Percentiles rank a stretch among this genome's conserved stretches.
Evolutionary conservation across 2,797 vertebrate species (phyloP).

Genomic region (Ambastaia sidthimunki): DNA sequence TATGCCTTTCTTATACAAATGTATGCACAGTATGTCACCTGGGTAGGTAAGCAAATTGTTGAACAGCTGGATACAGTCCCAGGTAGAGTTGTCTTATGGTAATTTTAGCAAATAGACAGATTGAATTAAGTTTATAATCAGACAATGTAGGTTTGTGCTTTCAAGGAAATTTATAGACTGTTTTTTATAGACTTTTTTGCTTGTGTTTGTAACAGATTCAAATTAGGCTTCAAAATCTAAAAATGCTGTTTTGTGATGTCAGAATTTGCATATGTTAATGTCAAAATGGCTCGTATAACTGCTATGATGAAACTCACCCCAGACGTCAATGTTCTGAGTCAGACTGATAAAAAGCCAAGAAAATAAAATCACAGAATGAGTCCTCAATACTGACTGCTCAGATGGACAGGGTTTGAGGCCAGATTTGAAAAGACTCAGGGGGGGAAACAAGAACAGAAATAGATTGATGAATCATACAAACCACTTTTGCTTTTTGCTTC

Average conservation of each 20-base stretch:
- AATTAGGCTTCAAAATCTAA: background rate
- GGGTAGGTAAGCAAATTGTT: background rate
- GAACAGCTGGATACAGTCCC: background rate
- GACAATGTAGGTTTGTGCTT: too few species aligned
- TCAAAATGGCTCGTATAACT: background rate
- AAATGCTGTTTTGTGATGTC: background rate
- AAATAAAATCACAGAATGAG: conserved; percentile 31
- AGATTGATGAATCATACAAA: background rate
- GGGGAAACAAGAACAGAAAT: background rate
- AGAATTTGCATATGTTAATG: background rate
- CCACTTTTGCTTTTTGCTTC: background rate
- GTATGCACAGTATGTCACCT: background rate
- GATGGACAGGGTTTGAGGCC: conserved; percentile 23
- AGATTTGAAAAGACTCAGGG: background rate
- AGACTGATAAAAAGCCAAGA: conserved; percentile 22
- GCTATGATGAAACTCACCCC: background rate
- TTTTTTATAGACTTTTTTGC: too few species aligned
- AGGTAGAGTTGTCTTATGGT: background rate
- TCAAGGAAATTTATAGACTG: too few species aligned
- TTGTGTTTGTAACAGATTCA: too few species aligned
- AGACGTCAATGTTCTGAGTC: conserved; percentile 31
- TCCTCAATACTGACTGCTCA: conserved; percentile 15
- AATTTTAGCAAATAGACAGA: background rate
- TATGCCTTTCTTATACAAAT: background rate
- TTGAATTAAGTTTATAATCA: background rate